phyloP scores from a whole-genome alignment of 2,888 invertebrate genomes.

The Brachyptera risi region DNA sequence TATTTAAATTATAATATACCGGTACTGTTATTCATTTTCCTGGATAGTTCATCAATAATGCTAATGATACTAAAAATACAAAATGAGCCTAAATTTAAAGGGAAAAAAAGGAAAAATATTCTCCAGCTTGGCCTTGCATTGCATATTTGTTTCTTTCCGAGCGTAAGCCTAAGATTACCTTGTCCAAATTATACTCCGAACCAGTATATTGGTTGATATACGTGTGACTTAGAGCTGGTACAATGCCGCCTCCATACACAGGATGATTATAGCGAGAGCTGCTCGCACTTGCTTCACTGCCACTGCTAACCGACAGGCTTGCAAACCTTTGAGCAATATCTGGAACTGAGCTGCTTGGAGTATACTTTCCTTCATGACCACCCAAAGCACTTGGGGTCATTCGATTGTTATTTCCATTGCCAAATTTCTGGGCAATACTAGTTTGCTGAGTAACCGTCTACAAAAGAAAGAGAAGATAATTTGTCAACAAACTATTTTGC shows the following conservation, averaged over 20 bases:
- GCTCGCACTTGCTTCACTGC: conserved; percentile 25
- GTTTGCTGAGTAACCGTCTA: neutral
- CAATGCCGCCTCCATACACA: conserved; percentile 39
- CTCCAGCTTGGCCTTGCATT: too few species aligned
- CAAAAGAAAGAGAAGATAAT: neutral
- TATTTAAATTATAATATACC: too few species aligned
- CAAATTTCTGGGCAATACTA: conserved; percentile 30
- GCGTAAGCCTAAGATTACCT: too few species aligned
- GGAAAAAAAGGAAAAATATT: too few species aligned
- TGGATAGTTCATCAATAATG: too few species aligned
- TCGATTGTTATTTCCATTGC: conserved; percentile 49
- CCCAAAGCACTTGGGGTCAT: conserved; percentile 59
- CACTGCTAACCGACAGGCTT: conserved; percentile 57
- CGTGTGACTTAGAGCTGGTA: conserved; percentile 50
- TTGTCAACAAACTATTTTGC: too few species aligned
- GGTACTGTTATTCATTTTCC: too few species aligned
- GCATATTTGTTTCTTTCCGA: too few species aligned
- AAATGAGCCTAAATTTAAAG: too few species aligned
- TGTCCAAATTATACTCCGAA: conserved; percentile 51
- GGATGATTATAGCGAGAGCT: conserved; percentile 15
- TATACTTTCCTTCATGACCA: conserved; percentile 78
- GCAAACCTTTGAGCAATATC: conserved; percentile 61
- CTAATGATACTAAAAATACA: too few species aligned
- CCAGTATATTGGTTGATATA: conserved; percentile 56
- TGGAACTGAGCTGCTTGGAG: conserved; percentile 64